A percentile compares a stretch with the other conserved stretches of the same genome.
These are phyloP conservation scores for Anagrus nilaparvatae DNA, from an alignment of 1,140 invertebrate species.

Conservation along the genomic window DNA sequence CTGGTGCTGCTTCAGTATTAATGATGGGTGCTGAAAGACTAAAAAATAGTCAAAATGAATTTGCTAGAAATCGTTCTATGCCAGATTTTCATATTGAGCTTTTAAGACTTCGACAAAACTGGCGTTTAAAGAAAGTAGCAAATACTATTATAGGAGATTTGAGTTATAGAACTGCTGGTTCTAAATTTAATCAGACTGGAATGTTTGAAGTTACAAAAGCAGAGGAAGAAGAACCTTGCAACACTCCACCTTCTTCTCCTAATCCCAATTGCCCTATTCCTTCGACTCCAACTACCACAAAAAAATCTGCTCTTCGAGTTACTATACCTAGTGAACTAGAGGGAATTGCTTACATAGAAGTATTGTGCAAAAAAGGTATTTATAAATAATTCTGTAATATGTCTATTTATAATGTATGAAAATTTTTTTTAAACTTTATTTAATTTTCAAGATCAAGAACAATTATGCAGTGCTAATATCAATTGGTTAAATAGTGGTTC, in stretches of 20 bases:
- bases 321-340: slow-evolving; percentile 88
- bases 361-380: slow-evolving; percentile 81
- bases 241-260: slow-evolving; percentile 44
- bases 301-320: slow-evolving; percentile 77
- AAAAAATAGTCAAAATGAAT: slow-evolving; percentile 66
- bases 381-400: neutral
- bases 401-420: neutral
- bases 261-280: slow-evolving; percentile 26
- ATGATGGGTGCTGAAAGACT: slow-evolving; percentile 78
- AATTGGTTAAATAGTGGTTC: slow-evolving; percentile 60
- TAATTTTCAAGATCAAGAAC: slow-evolving; percentile 61
- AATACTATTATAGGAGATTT: slow-evolving; percentile 93
- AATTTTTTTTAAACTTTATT: no score
- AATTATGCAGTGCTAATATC: slow-evolving; percentile 68
- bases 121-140: slow-evolving; percentile 90
- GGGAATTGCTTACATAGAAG: slow-evolving; percentile 91
- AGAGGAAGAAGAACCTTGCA: slow-evolving; percentile 61
- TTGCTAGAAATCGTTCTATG: slow-evolving; percentile 58
- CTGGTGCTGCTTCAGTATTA: slow-evolving; percentile 71
- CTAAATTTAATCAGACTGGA: slow-evolving; percentile 84
- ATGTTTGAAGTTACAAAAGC: slow-evolving; percentile 96
- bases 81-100: slow-evolving; percentile 92
- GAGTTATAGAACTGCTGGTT: slow-evolving; percentile 87
- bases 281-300: slow-evolving; percentile 23
- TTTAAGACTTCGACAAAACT: slow-evolving; percentile 80